These are phyloP conservation scores for Tenualosa thibaudeaui DNA, from an alignment of 2,797 vertebrate genomes.

Conservation along the genomic window DNA sequence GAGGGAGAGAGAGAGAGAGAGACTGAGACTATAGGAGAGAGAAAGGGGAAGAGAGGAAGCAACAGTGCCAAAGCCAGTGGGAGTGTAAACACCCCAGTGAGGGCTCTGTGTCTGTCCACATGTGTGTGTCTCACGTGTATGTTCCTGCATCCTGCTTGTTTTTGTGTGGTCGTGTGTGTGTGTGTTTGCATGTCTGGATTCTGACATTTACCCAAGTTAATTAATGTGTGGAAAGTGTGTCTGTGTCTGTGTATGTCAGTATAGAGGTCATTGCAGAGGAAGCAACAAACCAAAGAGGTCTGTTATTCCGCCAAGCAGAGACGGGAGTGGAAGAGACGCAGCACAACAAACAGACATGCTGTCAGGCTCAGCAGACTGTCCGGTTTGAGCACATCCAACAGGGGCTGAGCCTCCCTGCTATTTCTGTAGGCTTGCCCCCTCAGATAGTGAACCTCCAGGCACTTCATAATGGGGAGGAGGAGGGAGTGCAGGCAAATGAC, in stretches of 20 bases:
- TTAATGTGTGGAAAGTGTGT: background rate
- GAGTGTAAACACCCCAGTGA: background rate
- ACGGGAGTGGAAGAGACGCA: background rate
- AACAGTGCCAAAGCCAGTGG: background rate
- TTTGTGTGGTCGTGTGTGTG: conserved; percentile 5
- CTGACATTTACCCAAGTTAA: background rate
- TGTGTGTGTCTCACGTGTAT: background rate
- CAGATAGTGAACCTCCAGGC: background rate
- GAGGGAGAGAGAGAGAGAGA: background rate
- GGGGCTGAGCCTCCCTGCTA: background rate
- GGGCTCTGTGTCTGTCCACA: background rate
- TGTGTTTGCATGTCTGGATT: background rate
- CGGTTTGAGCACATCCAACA: background rate
- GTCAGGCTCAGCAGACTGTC: background rate
- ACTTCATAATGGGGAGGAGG: background rate
- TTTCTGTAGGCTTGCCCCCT: conserved; percentile 3
- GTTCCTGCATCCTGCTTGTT: background rate
- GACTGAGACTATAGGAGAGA: background rate
- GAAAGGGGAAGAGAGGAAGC: background rate
- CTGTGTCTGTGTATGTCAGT: background rate
- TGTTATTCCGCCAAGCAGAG: background rate
- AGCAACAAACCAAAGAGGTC: background rate
- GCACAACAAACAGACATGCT: background rate
- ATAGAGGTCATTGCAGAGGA: background rate
- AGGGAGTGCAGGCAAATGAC: background rate